Percentiles rank a stretch among this genome's conserved stretches.
phyloP scores from a whole-genome alignment of 2,888 invertebrate genomes.

The Desoria tigrina region DNA sequence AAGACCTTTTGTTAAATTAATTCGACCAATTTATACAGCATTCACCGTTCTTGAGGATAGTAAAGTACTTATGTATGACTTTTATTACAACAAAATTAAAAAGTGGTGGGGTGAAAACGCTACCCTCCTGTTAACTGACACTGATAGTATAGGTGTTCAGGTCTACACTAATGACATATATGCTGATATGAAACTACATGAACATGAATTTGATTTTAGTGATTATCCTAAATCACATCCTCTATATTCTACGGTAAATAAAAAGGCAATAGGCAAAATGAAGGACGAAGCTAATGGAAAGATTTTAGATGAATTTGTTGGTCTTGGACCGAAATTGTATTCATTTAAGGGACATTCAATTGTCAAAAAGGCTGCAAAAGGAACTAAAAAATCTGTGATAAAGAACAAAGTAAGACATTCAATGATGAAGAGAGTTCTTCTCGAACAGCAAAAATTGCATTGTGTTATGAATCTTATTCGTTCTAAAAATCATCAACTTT shows the following conservation, averaged over 20 bases:
- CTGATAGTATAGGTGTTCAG: constrained; percentile 41
- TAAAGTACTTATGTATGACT: constrained; percentile 26
- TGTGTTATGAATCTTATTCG: constrained; percentile 19
- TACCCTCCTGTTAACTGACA: constrained; percentile 30
- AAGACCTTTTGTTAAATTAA: constrained; percentile 11
- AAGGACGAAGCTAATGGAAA: constrained; percentile 51
- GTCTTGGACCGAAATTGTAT: constrained; percentile 43
- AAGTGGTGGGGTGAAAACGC: constrained; percentile 19
- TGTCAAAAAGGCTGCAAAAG: constrained; percentile 38
- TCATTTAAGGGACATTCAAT: constrained; percentile 9
- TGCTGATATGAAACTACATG: constrained; percentile 12
- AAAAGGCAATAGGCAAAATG: constrained; percentile 49
- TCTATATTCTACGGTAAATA: constrained; percentile 32
- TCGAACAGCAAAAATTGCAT: constrained; percentile 11
- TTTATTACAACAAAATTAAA: constrained; percentile 32
- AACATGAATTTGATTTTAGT: constrained; percentile 31
- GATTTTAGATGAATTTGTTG: constrained; percentile 45
- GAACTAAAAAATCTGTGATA: constrained; percentile 22
- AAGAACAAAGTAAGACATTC: constrained; percentile 15
- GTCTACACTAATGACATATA: constrained; percentile 34
- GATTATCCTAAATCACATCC: constrained; percentile 31
- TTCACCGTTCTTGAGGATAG: constrained; percentile 26
- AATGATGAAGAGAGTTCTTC: constrained; percentile 17
- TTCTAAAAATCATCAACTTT: constrained; percentile 23
- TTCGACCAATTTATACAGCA: constrained; percentile 34